Evolutionary conservation across 2,888 invertebrate genomes (phyloP), one percentile per base, ranked within the genome.

Genomic region (Heliconius erato): DNA sequence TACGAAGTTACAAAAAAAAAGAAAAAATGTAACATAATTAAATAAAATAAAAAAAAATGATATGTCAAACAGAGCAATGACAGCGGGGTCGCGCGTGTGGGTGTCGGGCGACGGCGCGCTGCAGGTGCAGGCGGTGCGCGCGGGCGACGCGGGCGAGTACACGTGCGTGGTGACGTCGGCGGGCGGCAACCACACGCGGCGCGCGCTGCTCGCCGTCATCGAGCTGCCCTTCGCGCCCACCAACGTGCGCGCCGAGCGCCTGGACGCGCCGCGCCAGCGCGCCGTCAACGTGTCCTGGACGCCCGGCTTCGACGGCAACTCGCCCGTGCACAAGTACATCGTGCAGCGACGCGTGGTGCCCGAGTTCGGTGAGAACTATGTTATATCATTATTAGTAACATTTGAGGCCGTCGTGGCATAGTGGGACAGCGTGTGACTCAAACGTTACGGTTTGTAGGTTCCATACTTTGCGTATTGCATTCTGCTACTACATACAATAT

Each of bases 281-380:
- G 98, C 98, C 49, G 98, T 99, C 85, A 98, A 99, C 90, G 97
- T 99, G 5, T 98, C 98, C 32, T 99, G 99, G 99, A 98, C 98
- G 19, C 98, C 99, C 0, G 99, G 99, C 49, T 99, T 99, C 93
- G 99, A 99, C 94, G 99, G 99, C 81, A 99, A 99, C 93, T 99
- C 99, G 89, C 98, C 99, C 16, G 98, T 99, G 83, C 97, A 98
- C 88, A 98, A 99, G 91, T 99, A 98, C 92, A 98, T 99, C 85
- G 97, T 99, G 80, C 99, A 99, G 92, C 98, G 98, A 92, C 97
- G 99, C 85, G 98, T 98, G 89, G 98, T 99, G 44, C 98, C 98
- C 3, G 98, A 98, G 35, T 76, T 76, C n/a, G 76, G 76, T 76
- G 23, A 76, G 76, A 6, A 16, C 28, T 11, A 2, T n/a, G n/a